Evolutionary conservation across 2,113 vertebrate species (phyloP), one percentile per base, ranked within the genome.

Genomic region (Lophius piscatorius): DNA sequence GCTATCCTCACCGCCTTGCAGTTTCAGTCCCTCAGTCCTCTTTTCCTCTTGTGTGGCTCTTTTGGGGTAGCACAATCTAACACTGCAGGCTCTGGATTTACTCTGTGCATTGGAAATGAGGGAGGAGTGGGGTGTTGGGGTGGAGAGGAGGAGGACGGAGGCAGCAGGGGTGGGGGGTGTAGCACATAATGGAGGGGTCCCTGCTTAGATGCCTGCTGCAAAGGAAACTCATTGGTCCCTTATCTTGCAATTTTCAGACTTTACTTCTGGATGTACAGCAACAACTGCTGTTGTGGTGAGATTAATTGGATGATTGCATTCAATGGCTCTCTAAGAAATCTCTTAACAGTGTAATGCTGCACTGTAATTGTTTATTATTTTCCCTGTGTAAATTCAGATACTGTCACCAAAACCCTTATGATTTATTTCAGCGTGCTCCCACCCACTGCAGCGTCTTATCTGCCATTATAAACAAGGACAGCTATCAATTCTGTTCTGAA

Each of bases 71-170:
- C 35, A 16, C 3, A 61, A 76, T 79, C 74, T 59, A 51, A 47
- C 81, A 81, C 81, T 86, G 81, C 81, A 80, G 83, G 38, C 75
- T 82, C 57, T 76, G 73, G 65, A 66, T 75, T 82, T 67, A 64
- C 81, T 65, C 70, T 77, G 82, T 80, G 82, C 80, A 74, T 73
- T 78, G 63, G 26, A 64, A 73, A 70, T 70, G 67, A 60, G 63
- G 79, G 72, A 77, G 72, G 70, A 78, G 17, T 47, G 69, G 72
- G 63, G 73, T 67, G 67, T n/a, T 24, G 5, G 21, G 24, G 60
- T 28, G 44, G 34, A 29, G 34, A 29, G 18, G 11, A 12, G 26
- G 16, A 16, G 28, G 24, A 18, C 29, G 16, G 28, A 18, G 34
- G 33, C 28, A 23, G 46, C 4, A n/a, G 16, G 55, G 44, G 42